phyloP scores from a whole-genome alignment of 1,140 invertebrate species.

The Heliconius nattereri region DNA sequence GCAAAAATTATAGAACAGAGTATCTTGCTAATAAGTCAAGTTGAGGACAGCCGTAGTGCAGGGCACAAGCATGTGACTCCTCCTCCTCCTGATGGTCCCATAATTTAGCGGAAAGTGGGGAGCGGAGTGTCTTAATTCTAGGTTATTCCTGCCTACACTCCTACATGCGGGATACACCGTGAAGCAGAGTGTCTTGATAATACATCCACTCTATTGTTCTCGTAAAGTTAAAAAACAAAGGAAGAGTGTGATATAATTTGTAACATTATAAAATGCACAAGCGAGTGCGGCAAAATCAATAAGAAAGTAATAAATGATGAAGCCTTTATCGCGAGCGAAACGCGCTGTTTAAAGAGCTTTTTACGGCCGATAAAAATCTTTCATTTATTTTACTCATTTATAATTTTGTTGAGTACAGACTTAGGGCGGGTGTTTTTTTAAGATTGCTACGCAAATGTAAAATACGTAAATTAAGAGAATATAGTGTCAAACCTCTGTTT shows the following conservation, averaged over 20 bases:
- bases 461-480: neutral
- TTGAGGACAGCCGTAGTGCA: no score
- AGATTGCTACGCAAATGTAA: neutral
- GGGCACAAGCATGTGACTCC: no score
- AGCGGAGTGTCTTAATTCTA: no score
- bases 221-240: no score
- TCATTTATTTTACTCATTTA: conserved; percentile 12
- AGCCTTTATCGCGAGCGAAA: conserved; percentile 9
- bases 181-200: no score
- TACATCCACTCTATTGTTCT: no score
- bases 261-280: conserved; percentile 6
- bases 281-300: conserved; percentile 8
- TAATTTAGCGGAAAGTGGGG: no score
- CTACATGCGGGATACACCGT: no score
- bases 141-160: no score
- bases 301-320: conserved; percentile 12
- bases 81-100: no score
- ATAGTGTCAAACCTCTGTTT: neutral
- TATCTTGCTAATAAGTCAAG: neutral
- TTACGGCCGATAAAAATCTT: conserved; percentile 14
- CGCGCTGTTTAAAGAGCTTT: conserved; percentile 14
- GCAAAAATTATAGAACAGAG: neutral
- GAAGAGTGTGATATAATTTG: neutral
- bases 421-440: neutral
- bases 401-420: conserved; percentile 1